Evolutionary conservation across 2,113 vertebrate genomes (phyloP), one percentile per base, ranked within the genome.

Genomic region (Gymnocephalus cernua): DNA sequence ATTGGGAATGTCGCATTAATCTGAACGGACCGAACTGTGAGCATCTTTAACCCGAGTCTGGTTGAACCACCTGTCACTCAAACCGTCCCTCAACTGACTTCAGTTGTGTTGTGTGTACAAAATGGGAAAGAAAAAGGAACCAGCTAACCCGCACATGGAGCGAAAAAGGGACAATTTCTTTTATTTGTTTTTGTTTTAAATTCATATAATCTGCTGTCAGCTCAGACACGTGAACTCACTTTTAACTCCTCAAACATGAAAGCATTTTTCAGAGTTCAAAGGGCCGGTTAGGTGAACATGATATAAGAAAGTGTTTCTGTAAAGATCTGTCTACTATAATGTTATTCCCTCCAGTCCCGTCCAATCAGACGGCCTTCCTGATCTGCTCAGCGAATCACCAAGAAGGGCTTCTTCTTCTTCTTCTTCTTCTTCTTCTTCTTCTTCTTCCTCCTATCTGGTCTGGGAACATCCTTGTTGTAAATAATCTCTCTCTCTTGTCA

Each of bases 161-260:
- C 54, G 4, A 63, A 41, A 92, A 91, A 82, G 87, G 81, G 92
- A 89, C n/a, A n/a, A n/a, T n/a, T n/a, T n/a, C n/a, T n/a, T n/a
- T 32, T 29, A 0, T 32, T 32, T 32, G 32, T 32, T 32, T 0
- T 32, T 32, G 32, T 32, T 32, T 32, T 32, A 5, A 32, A 32
- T 32, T 32, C 5, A 32, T 32, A 38, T 38, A 38, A 38, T 2
- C 1, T 38, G 9, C 38, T 38, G 38, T 38, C 38, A 38, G 38
- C 38, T 38, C 38, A 9, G 32, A 38, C 38, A 38, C 38, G 10
- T 38, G 38, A 38, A 10, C 38, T 38, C 35, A 38, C 35, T 10
- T 38, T 38, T 10, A 38, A 38, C 6, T 32, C 6, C 32, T 6
- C 32, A 32, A 32, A 32, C 5, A 6, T 6, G 32, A 32, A 32